phyloP scores from a whole-genome alignment of 1,140 invertebrate genomes.

The Sarcophaga peregrina region DNA sequence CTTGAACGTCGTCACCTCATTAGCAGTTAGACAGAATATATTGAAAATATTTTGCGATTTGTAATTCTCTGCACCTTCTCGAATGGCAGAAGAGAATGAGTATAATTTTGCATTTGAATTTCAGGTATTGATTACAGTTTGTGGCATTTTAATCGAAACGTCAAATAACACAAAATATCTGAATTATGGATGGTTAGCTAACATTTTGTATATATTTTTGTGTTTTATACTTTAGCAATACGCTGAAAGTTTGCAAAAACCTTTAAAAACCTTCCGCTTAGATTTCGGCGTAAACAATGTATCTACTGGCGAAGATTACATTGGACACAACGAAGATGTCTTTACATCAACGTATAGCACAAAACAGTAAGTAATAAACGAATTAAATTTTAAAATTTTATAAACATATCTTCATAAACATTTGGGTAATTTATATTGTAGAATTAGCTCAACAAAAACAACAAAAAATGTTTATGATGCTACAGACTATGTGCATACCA shows the following conservation, averaged over 20 bases:
- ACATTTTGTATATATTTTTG: slow-evolving; percentile 39
- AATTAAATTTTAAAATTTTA: background rate
- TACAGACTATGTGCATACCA: slow-evolving; percentile 43
- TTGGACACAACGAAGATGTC: slow-evolving; percentile 58
- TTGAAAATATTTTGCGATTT: background rate
- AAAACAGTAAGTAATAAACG: slow-evolving; percentile 58
- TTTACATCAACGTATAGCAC: slow-evolving; percentile 63
- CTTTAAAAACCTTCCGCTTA: slow-evolving; percentile 65
- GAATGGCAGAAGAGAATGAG: slow-evolving; percentile 56
- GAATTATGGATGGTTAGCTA: no score
- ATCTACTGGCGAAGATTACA: slow-evolving; percentile 61
- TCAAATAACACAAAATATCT: no score
- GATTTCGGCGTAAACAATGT: slow-evolving; percentile 60
- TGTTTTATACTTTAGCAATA: slow-evolving; percentile 60
- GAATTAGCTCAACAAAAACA: slow-evolving; percentile 50
- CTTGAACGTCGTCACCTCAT: background rate
- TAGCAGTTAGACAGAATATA: slow-evolving; percentile 8
- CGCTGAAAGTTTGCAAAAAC: slow-evolving; percentile 66
- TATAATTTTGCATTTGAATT: slow-evolving; percentile 74
- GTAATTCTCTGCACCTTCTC: background rate
- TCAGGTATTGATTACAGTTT: slow-evolving; percentile 66
- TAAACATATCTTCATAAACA: background rate
- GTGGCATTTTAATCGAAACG: no score
- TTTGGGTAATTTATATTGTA: slow-evolving; percentile 36
- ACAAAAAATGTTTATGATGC: slow-evolving; percentile 46